These are phyloP conservation scores for Willowsia nigromaculata DNA, from an alignment of 2,888 invertebrate genomes.

Conservation along the genomic window DNA sequence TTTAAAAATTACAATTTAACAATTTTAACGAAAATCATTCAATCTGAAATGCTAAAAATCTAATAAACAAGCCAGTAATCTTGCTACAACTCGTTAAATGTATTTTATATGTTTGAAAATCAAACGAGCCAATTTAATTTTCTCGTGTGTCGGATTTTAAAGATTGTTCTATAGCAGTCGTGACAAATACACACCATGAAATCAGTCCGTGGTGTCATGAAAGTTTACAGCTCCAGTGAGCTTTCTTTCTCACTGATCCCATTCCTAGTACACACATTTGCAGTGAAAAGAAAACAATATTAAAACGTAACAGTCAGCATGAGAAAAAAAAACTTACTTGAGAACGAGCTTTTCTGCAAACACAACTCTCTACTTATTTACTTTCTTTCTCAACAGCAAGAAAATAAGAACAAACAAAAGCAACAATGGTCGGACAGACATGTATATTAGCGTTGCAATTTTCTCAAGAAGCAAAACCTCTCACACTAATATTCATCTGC, in stretches of 20 bases:
- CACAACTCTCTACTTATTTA: background rate
- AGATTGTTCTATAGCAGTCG: background rate
- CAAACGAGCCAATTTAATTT: too few species aligned
- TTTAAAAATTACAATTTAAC: too few species aligned
- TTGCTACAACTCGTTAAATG: too few species aligned
- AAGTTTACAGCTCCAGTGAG: constrained; percentile 53
- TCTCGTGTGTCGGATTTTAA: too few species aligned
- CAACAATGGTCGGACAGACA: background rate
- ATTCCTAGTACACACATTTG: background rate
- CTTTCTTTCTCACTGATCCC: constrained; percentile 40
- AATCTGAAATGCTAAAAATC: too few species aligned
- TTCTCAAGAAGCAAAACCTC: background rate
- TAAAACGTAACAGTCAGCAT: background rate
- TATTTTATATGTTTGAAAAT: too few species aligned
- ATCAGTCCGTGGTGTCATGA: constrained; percentile 45
- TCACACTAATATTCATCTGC: background rate
- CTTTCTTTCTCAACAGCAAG: background rate
- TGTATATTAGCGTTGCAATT: background rate
- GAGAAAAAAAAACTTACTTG: background rate
- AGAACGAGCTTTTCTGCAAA: background rate
- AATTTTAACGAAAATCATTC: too few species aligned
- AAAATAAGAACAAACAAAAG: background rate
- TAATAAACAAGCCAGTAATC: too few species aligned
- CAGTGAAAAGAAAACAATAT: background rate
- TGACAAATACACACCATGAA: constrained; percentile 27